Base-by-base conservation (phyloP, 1,140 invertebrate genomes). In the Drosophila arizonae region DNA sequence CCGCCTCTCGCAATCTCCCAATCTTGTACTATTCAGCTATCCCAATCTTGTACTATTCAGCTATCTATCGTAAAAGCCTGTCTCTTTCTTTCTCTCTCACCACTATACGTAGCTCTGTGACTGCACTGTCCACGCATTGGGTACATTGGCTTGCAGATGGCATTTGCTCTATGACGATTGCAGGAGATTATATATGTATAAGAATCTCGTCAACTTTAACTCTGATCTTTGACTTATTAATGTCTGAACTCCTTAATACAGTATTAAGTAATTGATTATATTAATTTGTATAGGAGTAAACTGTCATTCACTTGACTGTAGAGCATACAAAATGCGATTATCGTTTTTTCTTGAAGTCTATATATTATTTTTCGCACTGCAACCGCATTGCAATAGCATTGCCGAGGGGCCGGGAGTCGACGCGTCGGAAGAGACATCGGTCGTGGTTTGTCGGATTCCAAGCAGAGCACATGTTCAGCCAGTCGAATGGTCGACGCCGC, bases 371-470 rank as follows among this genome's bases (percentile, higher is more conserved):
- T 77, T 56, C 17, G 61, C 64, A 30, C 43, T 86, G 82, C 82
- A 86, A n/a, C 50, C 28, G 57, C 36, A 82, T 51, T 81, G 82
- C 78, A 61, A 67, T 61, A 46, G 64, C 43, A 58, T 43, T 58
- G 60, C 21, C 17, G 8, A 28, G 46, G 41, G 39, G 41, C 50
- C 21, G 48, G 54, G 54, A 9, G 28, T 30, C 52, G 28, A 11
- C 9, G 24, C 62, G 62, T 33, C 46, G 48, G 52, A 15, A 46
- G 43, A 65, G 63, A 46, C 41, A 43, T 66, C 43, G 67, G 17
- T 39, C 36, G 36, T 39, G 28, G 26, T 30, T 33, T 13, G 33
- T 41, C 17, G 56, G 26, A 30, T 58, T 46, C 51, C 77, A 85
- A 65, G 39, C 72, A 56, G 46, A 62, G 74, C 66, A 71, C 58